A percentile compares a stretch with the other conserved stretches of the same genome.
phyloP scores from a whole-genome alignment of 2,113 vertebrate species.

The Argyrosomus japonicus region DNA sequence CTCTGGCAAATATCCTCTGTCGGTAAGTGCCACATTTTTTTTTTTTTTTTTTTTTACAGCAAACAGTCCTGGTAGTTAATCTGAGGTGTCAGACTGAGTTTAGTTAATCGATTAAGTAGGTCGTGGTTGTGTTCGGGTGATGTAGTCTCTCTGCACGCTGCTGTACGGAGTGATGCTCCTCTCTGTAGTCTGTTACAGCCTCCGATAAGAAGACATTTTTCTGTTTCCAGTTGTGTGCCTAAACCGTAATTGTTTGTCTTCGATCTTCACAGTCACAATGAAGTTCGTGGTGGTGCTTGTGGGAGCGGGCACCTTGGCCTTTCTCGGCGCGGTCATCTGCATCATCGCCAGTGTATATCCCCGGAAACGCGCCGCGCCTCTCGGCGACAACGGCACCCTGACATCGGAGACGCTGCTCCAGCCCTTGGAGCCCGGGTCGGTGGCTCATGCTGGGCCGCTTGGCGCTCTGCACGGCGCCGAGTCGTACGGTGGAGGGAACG shows the following conservation, averaged over 20 bases:
- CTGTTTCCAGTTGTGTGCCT: background rate
- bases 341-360: conserved; percentile 95
- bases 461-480: conserved; percentile 89
- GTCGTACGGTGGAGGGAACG: conserved; percentile 75
- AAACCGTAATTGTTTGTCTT: background rate
- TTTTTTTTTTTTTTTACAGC: no score
- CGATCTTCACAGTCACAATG: conserved; percentile 83
- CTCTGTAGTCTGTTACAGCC: background rate
- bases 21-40: conserved; percentile 10
- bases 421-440: conserved; percentile 69
- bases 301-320: conserved; percentile 93
- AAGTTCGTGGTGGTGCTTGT: conserved; percentile 95
- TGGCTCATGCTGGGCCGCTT: conserved; percentile 84
- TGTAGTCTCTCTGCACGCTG: background rate
- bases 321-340: conserved; percentile 95
- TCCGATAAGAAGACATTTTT: background rate
- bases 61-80: background rate
- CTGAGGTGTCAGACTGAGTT: background rate
- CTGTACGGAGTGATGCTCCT: background rate
- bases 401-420: conserved; percentile 77
- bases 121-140: background rate
- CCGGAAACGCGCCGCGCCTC: conserved; percentile 82
- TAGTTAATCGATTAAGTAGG: background rate
- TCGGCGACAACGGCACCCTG: conserved; percentile 84
- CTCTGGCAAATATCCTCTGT: background rate